Evolutionary conservation across 1,140 invertebrate genomes (phyloP).

Genomic region (Lanistes nyassanus): DNA sequence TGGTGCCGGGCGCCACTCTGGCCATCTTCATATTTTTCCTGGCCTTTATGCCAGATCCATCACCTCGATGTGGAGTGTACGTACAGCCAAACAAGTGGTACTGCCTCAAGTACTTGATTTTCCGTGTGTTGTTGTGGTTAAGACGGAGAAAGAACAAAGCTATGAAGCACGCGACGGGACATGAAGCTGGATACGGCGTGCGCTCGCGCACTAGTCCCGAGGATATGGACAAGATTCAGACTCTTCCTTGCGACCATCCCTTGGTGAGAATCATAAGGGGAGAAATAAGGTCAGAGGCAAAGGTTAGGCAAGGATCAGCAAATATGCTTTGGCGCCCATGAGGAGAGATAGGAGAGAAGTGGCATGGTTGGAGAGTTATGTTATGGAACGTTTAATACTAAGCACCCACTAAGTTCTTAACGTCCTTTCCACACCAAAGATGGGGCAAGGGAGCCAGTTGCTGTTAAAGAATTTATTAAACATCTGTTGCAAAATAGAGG

Average conservation of each 20-base stretch:
- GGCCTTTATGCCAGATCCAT: slow-evolving; percentile 47
- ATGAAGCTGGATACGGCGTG: slow-evolving; percentile 66
- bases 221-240: slow-evolving; percentile 73
- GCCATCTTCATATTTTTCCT: slow-evolving; percentile 19
- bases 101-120: slow-evolving; percentile 72
- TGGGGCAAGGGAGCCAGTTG: too few relatives aligned
- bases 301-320: too few relatives aligned
- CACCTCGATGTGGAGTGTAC: slow-evolving; percentile 73
- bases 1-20: slow-evolving; percentile 19
- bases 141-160: slow-evolving; percentile 67
- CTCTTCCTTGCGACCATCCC: slow-evolving; percentile 70
- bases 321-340: too few relatives aligned
- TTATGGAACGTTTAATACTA: too few relatives aligned
- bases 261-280: slow-evolving; percentile 41
- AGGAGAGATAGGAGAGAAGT: too few relatives aligned
- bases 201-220: slow-evolving; percentile 65
- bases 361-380: too few relatives aligned
- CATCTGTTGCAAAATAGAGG: too few relatives aligned
- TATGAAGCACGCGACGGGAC: slow-evolving; percentile 29
- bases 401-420: too few relatives aligned
- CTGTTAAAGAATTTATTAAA: too few relatives aligned
- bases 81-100: slow-evolving; percentile 73
- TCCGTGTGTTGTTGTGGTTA: slow-evolving; percentile 70
- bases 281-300: too few relatives aligned
- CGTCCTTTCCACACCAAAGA: too few relatives aligned